Base-by-base conservation (phyloP, 2,113 vertebrate species). In the Microtus oregoni region DNA sequence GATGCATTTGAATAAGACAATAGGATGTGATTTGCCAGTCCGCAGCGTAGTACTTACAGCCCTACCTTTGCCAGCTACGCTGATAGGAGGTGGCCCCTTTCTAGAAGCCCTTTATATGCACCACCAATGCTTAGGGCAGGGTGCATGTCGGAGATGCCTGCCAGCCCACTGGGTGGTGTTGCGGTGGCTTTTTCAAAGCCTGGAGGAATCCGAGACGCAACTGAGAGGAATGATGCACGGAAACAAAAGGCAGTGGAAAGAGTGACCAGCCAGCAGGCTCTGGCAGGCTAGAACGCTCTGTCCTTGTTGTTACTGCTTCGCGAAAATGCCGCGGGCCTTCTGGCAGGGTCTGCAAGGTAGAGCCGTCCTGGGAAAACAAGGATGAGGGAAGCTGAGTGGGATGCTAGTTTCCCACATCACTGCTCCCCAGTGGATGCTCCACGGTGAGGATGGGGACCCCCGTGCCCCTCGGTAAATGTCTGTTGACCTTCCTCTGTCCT, bases 181-280 rank as follows among this genome's bases (percentile, higher is more conserved):
- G 85, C 96, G 90, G 89, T 97, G 96, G 97, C 96, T 97, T 97
- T 97, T 94, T 96, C 95, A 97, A 97, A 97, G 98, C 97, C 95
- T 92, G 20, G 79, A 97, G 97, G 97, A 97, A 98, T 98, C 96
- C 94, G 97, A 97, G 97, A 97, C 94, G 97, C 96, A 90, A 97
- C 96, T 87, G 94, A 97, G 89, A 75, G 91, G 96, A 96, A 96
- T 96, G 98, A 97, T 97, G 96, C 97, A 97, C 92, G 94, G 97
- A 97, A 97, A 97, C 98, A 97, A 97, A 98, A 97, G 97, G 81
- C 97, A 96, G 73, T 96, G 98, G 98, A 97, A 98, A 97, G 78
- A 97, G 96, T 96, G 97, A 97, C 96, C 95, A 47, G 98, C 91
- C 96, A 97, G 96, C 94, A 97, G 96, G 95, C 96, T 97, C 91